Conservation (phyloP, 35 echinoderm and acorn worm genomes). For the Apostichopus japonicus region DNA sequence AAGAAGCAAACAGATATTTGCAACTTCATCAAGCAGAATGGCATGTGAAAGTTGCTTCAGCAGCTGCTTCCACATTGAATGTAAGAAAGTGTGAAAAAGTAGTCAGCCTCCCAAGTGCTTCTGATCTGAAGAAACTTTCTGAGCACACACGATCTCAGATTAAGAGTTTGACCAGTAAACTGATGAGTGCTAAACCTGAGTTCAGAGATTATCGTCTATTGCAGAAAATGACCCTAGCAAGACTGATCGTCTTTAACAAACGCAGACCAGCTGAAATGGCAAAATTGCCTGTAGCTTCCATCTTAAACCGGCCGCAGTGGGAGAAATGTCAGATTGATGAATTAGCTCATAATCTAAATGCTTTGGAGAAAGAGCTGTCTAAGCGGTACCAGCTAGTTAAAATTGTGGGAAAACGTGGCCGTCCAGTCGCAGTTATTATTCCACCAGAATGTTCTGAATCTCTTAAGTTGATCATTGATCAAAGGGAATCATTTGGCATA, state of each 20-base stretch:
- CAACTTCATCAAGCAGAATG: constrained; percentile 5
- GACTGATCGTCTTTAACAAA: constrained; percentile 21
- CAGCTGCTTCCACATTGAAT: neutral
- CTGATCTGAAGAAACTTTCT: constrained; percentile 16
- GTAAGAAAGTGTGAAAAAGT: neutral
- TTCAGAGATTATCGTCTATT: neutral
- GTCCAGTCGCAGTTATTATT: neutral
- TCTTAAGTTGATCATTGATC: too few relatives aligned
- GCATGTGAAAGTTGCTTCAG: neutral
- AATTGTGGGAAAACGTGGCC: constrained; percentile 2
- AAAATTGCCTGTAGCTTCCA: neutral
- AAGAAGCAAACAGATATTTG: neutral
- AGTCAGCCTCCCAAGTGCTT: neutral
- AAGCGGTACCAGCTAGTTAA: neutral
- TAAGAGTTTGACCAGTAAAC: neutral
- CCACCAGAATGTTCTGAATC: too few relatives aligned
- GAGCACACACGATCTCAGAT: neutral
- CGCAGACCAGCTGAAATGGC: constrained; percentile 14
- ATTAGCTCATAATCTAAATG: neutral
- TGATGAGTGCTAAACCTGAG: neutral
- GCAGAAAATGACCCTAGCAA: constrained; percentile 11
- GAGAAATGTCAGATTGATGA: constrained; percentile 9
- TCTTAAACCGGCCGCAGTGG: neutral
- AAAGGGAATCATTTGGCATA: too few relatives aligned
- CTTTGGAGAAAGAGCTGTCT: neutral